Conservation (phyloP, 2,888 invertebrate species). For the Pedicia rivosa region DNA sequence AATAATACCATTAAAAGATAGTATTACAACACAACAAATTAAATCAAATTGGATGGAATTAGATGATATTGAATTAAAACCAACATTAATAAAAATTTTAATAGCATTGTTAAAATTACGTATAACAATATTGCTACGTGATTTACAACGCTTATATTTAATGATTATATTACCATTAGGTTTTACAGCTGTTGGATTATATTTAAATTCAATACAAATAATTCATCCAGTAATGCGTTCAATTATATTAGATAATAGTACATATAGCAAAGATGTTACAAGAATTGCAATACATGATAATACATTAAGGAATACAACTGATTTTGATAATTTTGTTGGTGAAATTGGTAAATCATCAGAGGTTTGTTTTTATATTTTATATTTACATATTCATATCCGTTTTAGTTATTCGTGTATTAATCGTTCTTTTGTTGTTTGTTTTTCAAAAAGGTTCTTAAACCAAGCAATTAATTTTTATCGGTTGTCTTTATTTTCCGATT, state of each 20-base stretch:
- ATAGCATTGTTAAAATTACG: slow-evolving; percentile 50
- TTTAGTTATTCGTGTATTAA: no score
- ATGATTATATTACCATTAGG: slow-evolving; percentile 55
- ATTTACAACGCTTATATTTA: slow-evolving; percentile 55
- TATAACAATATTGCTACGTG: slow-evolving; percentile 46
- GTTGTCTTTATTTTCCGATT: no score
- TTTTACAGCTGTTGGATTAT: slow-evolving; percentile 51
- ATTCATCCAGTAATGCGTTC: slow-evolving; percentile 46
- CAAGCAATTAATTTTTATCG: no score
- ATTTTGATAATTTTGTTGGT: slow-evolving; percentile 22
- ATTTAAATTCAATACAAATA: slow-evolving; percentile 43
- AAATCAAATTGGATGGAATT: slow-evolving; percentile 19
- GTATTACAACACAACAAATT: slow-evolving; percentile 1
- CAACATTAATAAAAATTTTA: slow-evolving; percentile 44
- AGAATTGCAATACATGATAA: slow-evolving; percentile 38
- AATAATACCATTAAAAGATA: slow-evolving; percentile 7
- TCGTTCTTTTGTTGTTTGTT: not conserved
- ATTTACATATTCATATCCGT: no score
- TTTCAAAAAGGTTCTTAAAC: not conserved
- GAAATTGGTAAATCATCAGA: slow-evolving; percentile 21
- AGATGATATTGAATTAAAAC: slow-evolving; percentile 46
- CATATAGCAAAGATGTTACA: slow-evolving; percentile 38
- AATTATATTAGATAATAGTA: slow-evolving; percentile 42
- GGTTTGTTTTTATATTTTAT: no score
- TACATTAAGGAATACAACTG: not conserved